Conservation (phyloP, 2,797 vertebrate species). For the Oryzias dopingdopingensis region DNA sequence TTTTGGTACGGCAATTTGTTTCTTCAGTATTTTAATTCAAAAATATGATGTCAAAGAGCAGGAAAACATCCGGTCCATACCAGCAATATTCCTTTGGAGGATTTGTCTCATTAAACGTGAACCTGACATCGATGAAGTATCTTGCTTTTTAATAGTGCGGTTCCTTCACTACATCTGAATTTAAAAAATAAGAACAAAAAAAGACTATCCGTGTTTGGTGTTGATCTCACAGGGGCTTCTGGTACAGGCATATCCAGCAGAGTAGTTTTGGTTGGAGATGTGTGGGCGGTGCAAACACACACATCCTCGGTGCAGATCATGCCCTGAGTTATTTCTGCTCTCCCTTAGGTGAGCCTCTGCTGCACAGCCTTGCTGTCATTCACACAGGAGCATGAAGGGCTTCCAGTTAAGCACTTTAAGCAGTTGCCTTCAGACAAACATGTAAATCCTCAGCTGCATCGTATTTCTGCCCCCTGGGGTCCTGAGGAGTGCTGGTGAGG, state of each 20-base stretch:
- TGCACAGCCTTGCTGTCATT: constrained; percentile 36
- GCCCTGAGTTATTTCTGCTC: constrained; percentile 50
- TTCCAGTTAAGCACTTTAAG: constrained; percentile 48
- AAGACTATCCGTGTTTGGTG: neutral
- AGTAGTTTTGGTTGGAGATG: constrained; percentile 22
- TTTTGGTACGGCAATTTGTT: too few relatives aligned
- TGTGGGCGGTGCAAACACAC: constrained; percentile 20
- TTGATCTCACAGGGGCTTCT: constrained; percentile 38
- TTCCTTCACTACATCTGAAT: too few relatives aligned
- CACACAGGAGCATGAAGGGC: constrained; percentile 33
- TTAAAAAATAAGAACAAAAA: too few relatives aligned
- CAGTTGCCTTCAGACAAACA: constrained; percentile 30
- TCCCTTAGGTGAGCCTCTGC: constrained; percentile 44
- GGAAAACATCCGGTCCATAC: too few relatives aligned
- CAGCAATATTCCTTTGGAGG: too few relatives aligned
- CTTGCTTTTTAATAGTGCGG: too few relatives aligned
- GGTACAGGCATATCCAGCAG: constrained; percentile 32
- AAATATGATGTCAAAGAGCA: too few relatives aligned
- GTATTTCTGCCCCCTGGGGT: constrained; percentile 17
- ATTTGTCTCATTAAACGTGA: too few relatives aligned
- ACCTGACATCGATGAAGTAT: too few relatives aligned
- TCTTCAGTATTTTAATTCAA: too few relatives aligned
- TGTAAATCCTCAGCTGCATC: constrained; percentile 35
- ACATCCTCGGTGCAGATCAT: constrained; percentile 21
- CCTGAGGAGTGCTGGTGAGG: constrained; percentile 3